phyloP scores from a whole-genome alignment of 2,113 vertebrate species.

The Rhabdomys dilectus region DNA sequence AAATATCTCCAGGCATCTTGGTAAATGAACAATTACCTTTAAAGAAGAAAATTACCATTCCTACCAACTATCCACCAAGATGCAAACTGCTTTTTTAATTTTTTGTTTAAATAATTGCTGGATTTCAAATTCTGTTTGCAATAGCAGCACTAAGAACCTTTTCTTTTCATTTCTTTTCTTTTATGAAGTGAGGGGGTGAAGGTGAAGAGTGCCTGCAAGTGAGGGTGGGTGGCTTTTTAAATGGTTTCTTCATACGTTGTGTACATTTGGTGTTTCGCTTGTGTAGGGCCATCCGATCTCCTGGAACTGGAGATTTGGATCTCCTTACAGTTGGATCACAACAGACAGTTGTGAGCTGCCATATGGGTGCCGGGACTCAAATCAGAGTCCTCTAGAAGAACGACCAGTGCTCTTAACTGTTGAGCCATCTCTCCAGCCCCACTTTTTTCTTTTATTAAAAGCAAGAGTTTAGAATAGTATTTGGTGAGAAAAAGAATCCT shows the following conservation, averaged over 20 bases:
- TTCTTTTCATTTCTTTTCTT: background rate
- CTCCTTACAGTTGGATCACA: too few species aligned
- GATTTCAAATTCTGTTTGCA: conserved; percentile 19
- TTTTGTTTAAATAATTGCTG: background rate
- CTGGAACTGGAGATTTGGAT: background rate
- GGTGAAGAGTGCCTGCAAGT: background rate
- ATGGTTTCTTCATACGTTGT: background rate
- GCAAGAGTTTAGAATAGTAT: conserved; percentile 17
- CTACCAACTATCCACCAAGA: conserved; percentile 17
- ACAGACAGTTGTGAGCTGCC: background rate
- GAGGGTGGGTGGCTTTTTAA: background rate
- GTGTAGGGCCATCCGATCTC: too few species aligned
- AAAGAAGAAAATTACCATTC: conserved; percentile 11
- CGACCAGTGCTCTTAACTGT: background rate
- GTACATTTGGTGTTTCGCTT: background rate
- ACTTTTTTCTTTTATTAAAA: conserved; percentile 28
- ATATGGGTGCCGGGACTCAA: background rate
- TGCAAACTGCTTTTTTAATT: background rate
- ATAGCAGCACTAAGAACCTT: conserved; percentile 2
- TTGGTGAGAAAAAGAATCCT: background rate
- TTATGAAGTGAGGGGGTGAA: background rate
- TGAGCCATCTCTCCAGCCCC: background rate
- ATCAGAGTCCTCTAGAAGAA: background rate
- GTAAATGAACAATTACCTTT: conserved; percentile 65
- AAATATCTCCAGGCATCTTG: conserved; percentile 77